A percentile compares a stretch with the other conserved stretches of the same genome.
Conservation (phyloP, 2,797 vertebrate species). For the Eurystomus glaucurus region DNA sequence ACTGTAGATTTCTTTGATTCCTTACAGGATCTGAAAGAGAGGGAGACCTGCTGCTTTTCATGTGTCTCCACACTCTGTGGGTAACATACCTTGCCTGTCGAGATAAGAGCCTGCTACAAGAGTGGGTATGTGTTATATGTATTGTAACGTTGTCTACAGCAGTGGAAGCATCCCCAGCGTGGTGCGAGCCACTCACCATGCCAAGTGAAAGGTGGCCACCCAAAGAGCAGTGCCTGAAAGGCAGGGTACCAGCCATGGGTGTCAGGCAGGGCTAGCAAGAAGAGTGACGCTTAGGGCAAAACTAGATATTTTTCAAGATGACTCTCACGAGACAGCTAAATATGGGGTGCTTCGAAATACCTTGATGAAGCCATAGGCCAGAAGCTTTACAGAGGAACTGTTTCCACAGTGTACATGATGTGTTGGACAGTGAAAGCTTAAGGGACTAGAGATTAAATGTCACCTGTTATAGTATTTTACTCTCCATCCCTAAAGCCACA, state of each 20-base stretch:
- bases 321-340: background rate
- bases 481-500: background rate
- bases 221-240: background rate
- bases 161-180: background rate
- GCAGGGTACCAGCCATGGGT: background rate
- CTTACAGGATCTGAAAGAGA: conserved; percentile 76
- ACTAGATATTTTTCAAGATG: background rate
- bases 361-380: background rate
- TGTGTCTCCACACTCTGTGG: conserved; percentile 75
- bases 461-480: background rate
- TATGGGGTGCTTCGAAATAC: background rate
- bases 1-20: conserved; percentile 76
- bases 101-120: conserved; percentile 74
- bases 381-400: background rate
- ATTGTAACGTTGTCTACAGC: conserved; percentile 44
- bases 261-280: background rate
- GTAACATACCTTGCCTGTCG: conserved; percentile 70
- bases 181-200: rapidly evolving
- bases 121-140: conserved; percentile 70
- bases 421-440: background rate
- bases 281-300: background rate
- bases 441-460: background rate
- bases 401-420: background rate
- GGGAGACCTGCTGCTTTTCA: conserved; percentile 76
- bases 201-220: background rate